Conservation (phyloP, 2,888 invertebrate genomes). For the Tricholauxania praeusta region DNA sequence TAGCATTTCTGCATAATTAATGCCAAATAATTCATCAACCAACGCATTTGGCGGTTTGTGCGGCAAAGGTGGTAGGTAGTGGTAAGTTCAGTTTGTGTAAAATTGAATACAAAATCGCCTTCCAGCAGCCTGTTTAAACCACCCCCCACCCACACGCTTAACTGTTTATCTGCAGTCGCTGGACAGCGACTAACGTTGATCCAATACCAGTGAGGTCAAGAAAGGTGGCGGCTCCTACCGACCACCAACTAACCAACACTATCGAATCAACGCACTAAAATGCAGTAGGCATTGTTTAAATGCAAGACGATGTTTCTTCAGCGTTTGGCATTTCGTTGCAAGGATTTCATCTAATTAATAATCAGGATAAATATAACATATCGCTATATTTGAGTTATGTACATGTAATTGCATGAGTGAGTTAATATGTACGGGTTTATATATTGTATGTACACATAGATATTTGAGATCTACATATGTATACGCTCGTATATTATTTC, state of each 20-base stretch:
- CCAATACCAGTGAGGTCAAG: no score
- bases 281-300: neutral
- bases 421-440: neutral
- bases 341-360: conserved; percentile 43
- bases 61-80: neutral
- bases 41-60: conserved; percentile 10
- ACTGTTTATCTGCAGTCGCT: neutral
- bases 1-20: conserved; percentile 36
- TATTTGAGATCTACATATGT: conserved; percentile 19
- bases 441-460: conserved; percentile 4
- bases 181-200: neutral
- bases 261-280: conserved; percentile 13
- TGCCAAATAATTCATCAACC: conserved; percentile 30
- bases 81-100: neutral
- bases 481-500: neutral
- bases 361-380: conserved; percentile 40
- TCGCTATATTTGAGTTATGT: conserved; percentile 35
- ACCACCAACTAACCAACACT: conserved; percentile 1
- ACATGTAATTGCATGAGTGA: neutral
- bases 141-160: neutral
- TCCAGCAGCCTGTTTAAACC: neutral
- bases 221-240: neutral
- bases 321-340: conserved; percentile 20
- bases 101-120: neutral
- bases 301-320: conserved; percentile 12